Evolutionary conservation across 1,140 invertebrate species (phyloP), one percentile per base, ranked within the genome.

Genomic region (Drosophila tropicalis): DNA sequence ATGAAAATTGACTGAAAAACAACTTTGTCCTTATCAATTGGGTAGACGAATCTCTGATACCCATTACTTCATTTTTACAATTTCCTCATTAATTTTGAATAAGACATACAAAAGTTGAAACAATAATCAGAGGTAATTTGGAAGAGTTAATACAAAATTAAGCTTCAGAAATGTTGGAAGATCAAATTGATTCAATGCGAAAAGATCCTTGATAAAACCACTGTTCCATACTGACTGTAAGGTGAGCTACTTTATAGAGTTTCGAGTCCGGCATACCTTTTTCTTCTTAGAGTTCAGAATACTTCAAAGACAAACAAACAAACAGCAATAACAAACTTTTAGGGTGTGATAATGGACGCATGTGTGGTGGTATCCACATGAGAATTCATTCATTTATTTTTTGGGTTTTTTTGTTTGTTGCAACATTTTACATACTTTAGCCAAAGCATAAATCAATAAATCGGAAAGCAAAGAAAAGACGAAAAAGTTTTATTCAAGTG

Each of bases 401-500:
- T 51, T 51, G 22, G 3, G 1, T 19, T 2, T 47, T 29, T 29
- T 6, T 29, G 5, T 3, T 51, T 51, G 17, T 51, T 51, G 44
- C 17, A 51, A 10, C 44, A 22, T 51, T 51, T 51, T 51, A 51
- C 39, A 70, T 70, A 65, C 67, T 64, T 71, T 62, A 70, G 51
- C 44, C 51, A 64, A 54, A 68, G 76, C 79, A 87, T 86, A 86
- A 86, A 86, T 86, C 82, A 86, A 86, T 86, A 86, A 82, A 57
- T 76, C 67, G 47, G 70, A 76, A 58, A 15, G 7, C 2, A 34
- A 57, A 57, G 15, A 13, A 34, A 36, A 39, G n/a, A n/a, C 34
- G 25, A 57, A 3, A 57, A 15, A 57, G 55, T 34, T 57, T 32
- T 12, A 4, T 47, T 47, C 17, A 22, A 51, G 7, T 47, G 17